phyloP scores from a whole-genome alignment of 2,113 vertebrate species.

The Triplophysa rosa region DNA sequence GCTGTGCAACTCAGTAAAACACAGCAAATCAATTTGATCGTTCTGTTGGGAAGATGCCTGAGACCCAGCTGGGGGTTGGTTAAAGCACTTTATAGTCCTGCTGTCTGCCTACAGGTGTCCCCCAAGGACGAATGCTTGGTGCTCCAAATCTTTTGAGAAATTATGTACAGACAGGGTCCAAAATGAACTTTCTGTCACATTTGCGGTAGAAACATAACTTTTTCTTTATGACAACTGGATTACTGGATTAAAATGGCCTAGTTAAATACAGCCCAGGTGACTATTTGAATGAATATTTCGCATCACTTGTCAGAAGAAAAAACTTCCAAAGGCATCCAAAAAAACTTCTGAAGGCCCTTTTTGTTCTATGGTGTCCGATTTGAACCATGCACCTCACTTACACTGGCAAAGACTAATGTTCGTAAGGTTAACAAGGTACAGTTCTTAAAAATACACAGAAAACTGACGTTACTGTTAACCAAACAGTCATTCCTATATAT shows the following conservation, averaged over 20 bases:
- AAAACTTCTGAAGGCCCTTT: too few relatives aligned
- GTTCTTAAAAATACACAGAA: too few relatives aligned
- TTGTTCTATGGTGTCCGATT: too few relatives aligned
- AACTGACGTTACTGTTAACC: neutral
- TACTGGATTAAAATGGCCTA: too few relatives aligned
- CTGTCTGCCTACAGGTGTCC: conserved; percentile 53
- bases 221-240: neutral
- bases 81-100: conserved; percentile 40
- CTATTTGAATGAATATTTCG: too few relatives aligned
- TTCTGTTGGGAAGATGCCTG: conserved; percentile 40
- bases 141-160: neutral
- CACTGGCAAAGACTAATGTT: too few relatives aligned
- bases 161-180: neutral
- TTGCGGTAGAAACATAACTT: neutral
- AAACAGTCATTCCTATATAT: neutral
- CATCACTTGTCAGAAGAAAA: too few relatives aligned
- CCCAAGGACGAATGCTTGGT: conserved; percentile 31
- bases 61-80: conserved; percentile 34
- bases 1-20: conserved; percentile 61
- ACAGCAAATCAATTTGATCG: conserved; percentile 62
- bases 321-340: too few relatives aligned
- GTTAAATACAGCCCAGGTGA: too few relatives aligned
- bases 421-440: too few relatives aligned
- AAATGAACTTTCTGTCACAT: neutral
- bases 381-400: too few relatives aligned